Evolutionary conservation across 2,888 invertebrate genomes (phyloP).

Genomic region (Sarcophaga carnaria): DNA sequence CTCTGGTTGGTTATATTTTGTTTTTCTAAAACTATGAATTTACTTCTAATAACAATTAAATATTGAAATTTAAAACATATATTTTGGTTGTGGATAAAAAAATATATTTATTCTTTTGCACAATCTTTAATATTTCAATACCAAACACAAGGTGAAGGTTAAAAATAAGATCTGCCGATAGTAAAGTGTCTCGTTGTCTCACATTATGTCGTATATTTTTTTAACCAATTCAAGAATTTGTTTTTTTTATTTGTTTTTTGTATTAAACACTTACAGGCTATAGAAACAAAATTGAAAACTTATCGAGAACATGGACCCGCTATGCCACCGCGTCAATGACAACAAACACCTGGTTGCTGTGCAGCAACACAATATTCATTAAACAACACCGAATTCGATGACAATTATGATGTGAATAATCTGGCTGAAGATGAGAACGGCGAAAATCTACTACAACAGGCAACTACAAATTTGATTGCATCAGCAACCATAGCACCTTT

Average conservation of each 20-base stretch:
- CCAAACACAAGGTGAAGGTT: too few species aligned
- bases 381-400: constrained; percentile 58
- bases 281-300: constrained; percentile 82
- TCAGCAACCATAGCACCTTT: constrained; percentile 68
- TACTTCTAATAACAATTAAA: too few species aligned
- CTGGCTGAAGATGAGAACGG: constrained; percentile 43
- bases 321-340: constrained; percentile 80
- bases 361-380: constrained; percentile 70
- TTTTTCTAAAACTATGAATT: too few species aligned
- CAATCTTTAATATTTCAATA: too few species aligned
- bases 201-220: too few species aligned
- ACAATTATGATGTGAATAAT: constrained; percentile 62
- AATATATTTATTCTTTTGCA: too few species aligned
- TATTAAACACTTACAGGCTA: constrained; percentile 76
- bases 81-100: too few species aligned
- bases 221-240: too few species aligned
- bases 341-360: constrained; percentile 75
- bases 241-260: neutral
- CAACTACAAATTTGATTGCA: constrained; percentile 67
- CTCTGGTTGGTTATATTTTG: too few species aligned
- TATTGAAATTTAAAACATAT: too few species aligned
- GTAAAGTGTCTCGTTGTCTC: too few species aligned
- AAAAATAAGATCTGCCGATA: too few species aligned
- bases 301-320: constrained; percentile 80
- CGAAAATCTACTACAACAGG: constrained; percentile 61